Conservation (phyloP, 2,888 invertebrate species). For the Amphiduros pacificus region DNA sequence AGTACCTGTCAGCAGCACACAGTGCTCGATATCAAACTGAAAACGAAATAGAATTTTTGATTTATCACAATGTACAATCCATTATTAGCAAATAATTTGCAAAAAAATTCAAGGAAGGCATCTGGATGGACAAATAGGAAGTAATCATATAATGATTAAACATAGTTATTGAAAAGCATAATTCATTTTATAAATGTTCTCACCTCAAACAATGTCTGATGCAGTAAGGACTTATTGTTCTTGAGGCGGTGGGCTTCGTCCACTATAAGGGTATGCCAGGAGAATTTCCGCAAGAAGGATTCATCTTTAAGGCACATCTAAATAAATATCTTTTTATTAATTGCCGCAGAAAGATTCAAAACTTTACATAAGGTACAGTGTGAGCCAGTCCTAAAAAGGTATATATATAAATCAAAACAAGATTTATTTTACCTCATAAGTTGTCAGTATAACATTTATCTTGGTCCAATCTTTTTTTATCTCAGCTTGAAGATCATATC, state of each 20-base stretch:
- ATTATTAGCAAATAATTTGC: no score
- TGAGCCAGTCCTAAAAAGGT: no score
- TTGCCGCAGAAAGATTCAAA: no score
- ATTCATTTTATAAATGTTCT: conserved; percentile 5
- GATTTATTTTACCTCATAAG: conserved; percentile 59
- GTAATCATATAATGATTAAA: no score
- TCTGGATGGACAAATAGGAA: no score
- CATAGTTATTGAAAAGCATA: not conserved
- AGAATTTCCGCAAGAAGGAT: conserved; percentile 36
- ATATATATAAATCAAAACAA: not conserved
- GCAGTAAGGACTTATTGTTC: conserved; percentile 54
- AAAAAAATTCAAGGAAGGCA: no score
- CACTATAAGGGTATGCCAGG: conserved; percentile 51
- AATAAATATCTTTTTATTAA: no score
- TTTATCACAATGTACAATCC: no score
- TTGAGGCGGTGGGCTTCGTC: conserved; percentile 59
- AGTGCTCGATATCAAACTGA: conserved; percentile 45
- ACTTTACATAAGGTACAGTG: no score
- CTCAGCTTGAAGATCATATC: conserved; percentile 38
- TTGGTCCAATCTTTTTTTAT: conserved; percentile 34
- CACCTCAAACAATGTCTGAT: conserved; percentile 49
- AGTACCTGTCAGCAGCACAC: conserved; percentile 60
- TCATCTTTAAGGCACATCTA: conserved; percentile 54
- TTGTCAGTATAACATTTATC: conserved; percentile 54
- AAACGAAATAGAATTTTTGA: no score